Conservation (phyloP, 30 jellyfish, hydroid and myxozoan genomes). For the Turritopsis dohrnii region DNA sequence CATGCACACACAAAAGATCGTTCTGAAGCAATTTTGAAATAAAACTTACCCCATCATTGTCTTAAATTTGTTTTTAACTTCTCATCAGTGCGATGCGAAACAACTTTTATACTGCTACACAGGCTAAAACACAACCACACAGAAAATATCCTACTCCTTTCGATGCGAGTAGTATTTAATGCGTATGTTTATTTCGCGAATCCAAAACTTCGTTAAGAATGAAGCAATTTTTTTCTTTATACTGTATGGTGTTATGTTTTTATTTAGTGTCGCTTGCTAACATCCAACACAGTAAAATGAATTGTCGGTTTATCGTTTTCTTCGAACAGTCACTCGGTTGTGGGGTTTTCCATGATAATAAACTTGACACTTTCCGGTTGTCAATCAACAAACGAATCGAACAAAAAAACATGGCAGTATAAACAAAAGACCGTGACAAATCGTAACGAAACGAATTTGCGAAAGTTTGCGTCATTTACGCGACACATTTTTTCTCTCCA, state of each 20-base stretch:
- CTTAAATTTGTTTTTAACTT: neutral
- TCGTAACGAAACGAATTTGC: neutral
- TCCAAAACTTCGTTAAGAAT: neutral
- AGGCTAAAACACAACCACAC: neutral
- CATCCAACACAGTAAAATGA: conserved; percentile 8
- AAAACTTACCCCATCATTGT: neutral
- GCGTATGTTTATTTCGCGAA: neutral
- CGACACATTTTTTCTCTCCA: neutral
- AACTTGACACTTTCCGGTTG: conserved; percentile 1
- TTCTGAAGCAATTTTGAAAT: too few species aligned
- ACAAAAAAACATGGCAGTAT: neutral
- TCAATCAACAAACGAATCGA: neutral
- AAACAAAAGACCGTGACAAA: neutral
- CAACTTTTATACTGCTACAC: neutral
- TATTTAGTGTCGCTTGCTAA: neutral
- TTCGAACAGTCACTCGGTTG: conserved; percentile 4
- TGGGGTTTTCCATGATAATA: conserved; percentile 16
- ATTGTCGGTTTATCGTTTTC: neutral
- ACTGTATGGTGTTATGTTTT: neutral
- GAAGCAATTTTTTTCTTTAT: neutral
- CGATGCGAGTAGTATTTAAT: neutral
- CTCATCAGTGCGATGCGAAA: neutral
- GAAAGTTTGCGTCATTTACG: neutral
- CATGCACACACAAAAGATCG: too few species aligned
- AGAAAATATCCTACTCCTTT: neutral